phyloP scores from a whole-genome alignment of 2,797 vertebrate species.

The Alca torda region DNA sequence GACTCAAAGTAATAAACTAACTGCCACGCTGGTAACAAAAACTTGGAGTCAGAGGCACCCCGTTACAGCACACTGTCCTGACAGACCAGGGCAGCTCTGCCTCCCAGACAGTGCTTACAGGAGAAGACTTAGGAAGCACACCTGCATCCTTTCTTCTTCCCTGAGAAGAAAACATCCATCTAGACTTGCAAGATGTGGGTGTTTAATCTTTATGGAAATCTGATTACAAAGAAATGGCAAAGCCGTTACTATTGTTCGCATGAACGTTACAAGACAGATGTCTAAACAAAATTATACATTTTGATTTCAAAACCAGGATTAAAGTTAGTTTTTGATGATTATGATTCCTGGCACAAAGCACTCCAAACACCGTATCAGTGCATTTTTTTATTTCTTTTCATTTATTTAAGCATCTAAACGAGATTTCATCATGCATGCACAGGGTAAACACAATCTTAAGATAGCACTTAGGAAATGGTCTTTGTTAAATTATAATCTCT shows the following conservation, averaged over 20 bases:
- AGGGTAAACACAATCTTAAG: background rate
- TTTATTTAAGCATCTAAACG: background rate
- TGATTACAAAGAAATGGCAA: background rate
- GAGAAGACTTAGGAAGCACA: background rate
- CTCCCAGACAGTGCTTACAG: background rate
- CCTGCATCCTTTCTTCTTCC: background rate
- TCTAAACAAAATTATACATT: background rate
- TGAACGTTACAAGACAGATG: rapidly evolving
- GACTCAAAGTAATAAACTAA: background rate
- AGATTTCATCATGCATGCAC: background rate
- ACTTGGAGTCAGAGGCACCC: background rate
- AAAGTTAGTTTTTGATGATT: background rate
- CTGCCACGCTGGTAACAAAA: background rate
- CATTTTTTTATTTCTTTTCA: background rate
- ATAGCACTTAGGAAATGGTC: background rate
- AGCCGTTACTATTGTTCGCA: background rate
- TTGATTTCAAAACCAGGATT: background rate
- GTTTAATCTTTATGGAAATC: background rate
- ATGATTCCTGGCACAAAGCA: background rate
- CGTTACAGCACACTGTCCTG: background rate
- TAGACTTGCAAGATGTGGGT: background rate
- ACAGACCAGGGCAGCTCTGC: background rate
- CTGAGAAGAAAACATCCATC: background rate
- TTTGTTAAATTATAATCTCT: background rate
- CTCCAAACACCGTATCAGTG: background rate